Percentiles rank a stretch among this genome's conserved stretches.
Conservation (phyloP, 2,797 vertebrate species). For the Adrianichthys oophorus region DNA sequence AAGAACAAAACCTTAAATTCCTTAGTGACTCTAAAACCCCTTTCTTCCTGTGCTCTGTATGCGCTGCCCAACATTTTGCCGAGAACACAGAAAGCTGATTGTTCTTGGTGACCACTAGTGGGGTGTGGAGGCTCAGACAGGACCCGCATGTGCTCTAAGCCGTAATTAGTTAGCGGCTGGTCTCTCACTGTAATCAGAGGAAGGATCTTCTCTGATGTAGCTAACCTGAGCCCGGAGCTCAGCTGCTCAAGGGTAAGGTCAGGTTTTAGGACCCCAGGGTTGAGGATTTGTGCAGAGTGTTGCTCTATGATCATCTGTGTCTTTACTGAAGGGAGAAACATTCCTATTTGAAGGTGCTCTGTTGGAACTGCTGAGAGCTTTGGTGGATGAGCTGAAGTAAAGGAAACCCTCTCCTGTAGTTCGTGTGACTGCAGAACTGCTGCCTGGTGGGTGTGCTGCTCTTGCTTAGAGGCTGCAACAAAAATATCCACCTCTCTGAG, state of each 20-base stretch:
- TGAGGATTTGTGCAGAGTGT: constrained; percentile 71
- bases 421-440: constrained; percentile 73
- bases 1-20: constrained; percentile 74
- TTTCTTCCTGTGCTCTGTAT: constrained; percentile 59
- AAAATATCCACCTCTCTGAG: constrained; percentile 68
- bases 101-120: constrained; percentile 60
- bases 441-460: constrained; percentile 72
- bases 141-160: constrained; percentile 33
- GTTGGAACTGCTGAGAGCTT: constrained; percentile 55
- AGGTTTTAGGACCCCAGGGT: constrained; percentile 69
- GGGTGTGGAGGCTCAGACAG: constrained; percentile 59
- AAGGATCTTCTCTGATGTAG: constrained; percentile 69
- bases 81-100: constrained; percentile 52
- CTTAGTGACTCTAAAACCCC: constrained; percentile 68
- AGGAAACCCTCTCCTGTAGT: constrained; percentile 68
- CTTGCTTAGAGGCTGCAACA: constrained; percentile 71
- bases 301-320: constrained; percentile 76
- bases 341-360: constrained; percentile 65
- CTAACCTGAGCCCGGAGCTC: constrained; percentile 57
- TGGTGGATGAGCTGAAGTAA: constrained; percentile 47
- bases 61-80: constrained; percentile 56
- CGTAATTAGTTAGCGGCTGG: constrained; percentile 34
- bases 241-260: constrained; percentile 56
- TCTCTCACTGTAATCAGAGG: constrained; percentile 60
- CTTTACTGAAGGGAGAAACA: constrained; percentile 74